phyloP scores from a whole-genome alignment of 2,797 vertebrate genomes.

The Sebastes taczanowskii region DNA sequence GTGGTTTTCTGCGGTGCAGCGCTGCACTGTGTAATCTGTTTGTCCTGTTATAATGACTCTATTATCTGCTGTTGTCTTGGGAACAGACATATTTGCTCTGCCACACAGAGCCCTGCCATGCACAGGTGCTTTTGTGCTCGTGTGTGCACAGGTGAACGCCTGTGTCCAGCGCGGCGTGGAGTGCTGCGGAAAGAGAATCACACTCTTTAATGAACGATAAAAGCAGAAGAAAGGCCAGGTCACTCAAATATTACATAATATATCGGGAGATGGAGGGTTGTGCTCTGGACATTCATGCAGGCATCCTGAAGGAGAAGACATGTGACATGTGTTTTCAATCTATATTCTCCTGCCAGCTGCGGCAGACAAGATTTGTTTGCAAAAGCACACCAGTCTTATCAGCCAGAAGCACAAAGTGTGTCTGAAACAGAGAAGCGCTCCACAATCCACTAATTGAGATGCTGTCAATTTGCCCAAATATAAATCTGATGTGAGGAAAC shows the following conservation, averaged over 20 bases:
- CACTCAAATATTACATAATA: constrained; percentile 40
- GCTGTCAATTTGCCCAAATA: not conserved
- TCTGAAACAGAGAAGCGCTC: not conserved
- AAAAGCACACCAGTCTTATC: constrained; percentile 25
- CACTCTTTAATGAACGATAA: constrained; percentile 21
- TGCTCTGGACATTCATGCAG: not conserved
- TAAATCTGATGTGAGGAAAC: constrained; percentile 1
- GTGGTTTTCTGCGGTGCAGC: constrained; percentile 27
- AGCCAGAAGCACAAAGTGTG: constrained; percentile 27
- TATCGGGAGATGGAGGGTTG: not conserved
- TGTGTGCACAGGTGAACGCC: constrained; percentile 71
- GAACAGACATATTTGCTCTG: constrained; percentile 77
- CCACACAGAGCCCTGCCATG: constrained; percentile 38
- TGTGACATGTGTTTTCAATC: constrained; percentile 8
- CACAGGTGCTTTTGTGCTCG: constrained; percentile 70
- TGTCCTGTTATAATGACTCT: constrained; percentile 76
- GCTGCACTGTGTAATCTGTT: constrained; percentile 68
- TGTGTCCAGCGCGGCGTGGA: constrained; percentile 9
- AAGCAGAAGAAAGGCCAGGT: not conserved
- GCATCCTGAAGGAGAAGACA: not conserved
- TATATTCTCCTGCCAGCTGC: constrained; percentile 11
- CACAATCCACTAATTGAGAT: constrained; percentile 3
- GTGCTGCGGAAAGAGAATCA: constrained; percentile 23
- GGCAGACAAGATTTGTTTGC: constrained; percentile 3
- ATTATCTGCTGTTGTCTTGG: constrained; percentile 78